Evolutionary conservation across 1,140 invertebrate genomes (phyloP), one percentile per base, ranked within the genome.

Genomic region (Halotydeus destructor): DNA sequence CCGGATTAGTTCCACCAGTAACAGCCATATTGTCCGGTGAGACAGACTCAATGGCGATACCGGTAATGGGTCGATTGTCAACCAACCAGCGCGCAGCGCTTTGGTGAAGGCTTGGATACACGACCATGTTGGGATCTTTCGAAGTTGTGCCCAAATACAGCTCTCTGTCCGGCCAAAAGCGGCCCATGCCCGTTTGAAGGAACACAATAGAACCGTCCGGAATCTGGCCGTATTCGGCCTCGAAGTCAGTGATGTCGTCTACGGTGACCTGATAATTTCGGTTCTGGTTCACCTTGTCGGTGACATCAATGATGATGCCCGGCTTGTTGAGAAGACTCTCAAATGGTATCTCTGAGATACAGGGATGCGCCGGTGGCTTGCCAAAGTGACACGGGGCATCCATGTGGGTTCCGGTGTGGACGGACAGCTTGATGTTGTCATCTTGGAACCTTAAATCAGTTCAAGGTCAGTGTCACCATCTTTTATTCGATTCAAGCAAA

Each of bases 321-420:
- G 60, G 56, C 30, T 54, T 57, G n/a, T 59, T 61, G 8, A 74
- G 64, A 0, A 77, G 56, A 44, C 62, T 61, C 5, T 66, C 55
- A n/a, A 73, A 34, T 9, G 72, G 69, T 40, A 77, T 68, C 35
- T 74, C 60, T 18, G 60, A 64, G 3, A 72, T 64, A 41, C 57
- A 64, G 58, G 63, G 61, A n/a, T n/a, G n/a, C 58, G 63, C 61
- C 2, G 65, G 65, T 8, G 56, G 44, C 31, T 59, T 52, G 27
- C 56, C 50, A 52, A 74, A 75, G 52, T 76, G 73, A 44, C 66
- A 69, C 1, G 74, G 73, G 4, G 73, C 71, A 54, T 76, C 73
- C 1, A 76, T 47, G 49, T 37, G 35, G n/a, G 35, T 37, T 19
- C 35, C 35, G n/a, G 26, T 21, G 21, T 37, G 35, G 26, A 24